A percentile compares a stretch with the other conserved stretches of the same genome.
Conservation (phyloP, 2,888 invertebrate genomes). For the Pristionchus mayeri region DNA sequence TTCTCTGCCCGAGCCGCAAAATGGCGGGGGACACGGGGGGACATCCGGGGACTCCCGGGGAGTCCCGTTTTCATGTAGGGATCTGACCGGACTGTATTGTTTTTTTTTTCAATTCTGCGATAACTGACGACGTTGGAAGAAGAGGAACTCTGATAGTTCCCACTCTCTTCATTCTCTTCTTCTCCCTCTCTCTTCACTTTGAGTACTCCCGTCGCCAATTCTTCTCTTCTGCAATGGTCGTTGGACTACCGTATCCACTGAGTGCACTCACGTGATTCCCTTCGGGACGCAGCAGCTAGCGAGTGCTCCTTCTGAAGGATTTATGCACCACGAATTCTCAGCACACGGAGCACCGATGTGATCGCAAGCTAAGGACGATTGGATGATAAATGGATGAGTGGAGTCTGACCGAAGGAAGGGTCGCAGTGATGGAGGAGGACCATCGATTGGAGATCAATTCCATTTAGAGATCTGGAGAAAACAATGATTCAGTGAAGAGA, state of each 20-base stretch:
- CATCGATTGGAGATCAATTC: not conserved
- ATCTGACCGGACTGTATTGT: too few relatives aligned
- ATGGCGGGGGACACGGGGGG: too few relatives aligned
- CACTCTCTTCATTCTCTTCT: not conserved
- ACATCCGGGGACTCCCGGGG: too few relatives aligned
- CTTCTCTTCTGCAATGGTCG: not conserved
- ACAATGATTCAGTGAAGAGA: too few relatives aligned
- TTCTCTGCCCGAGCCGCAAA: too few relatives aligned
- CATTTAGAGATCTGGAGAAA: not conserved
- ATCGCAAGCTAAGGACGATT: conserved; percentile 26
- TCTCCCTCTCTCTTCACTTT: not conserved
- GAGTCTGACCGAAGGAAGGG: not conserved
- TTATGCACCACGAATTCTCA: not conserved
- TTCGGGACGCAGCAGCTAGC: conserved; percentile 33
- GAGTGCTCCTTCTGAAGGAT: not conserved
- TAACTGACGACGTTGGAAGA: not conserved
- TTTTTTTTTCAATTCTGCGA: too few relatives aligned
- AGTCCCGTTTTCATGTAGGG: too few relatives aligned
- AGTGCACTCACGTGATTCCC: not conserved
- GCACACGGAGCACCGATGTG: not conserved
- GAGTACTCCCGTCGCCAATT: not conserved
- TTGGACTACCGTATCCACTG: not conserved
- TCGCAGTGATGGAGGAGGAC: not conserved
- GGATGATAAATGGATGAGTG: too few relatives aligned
- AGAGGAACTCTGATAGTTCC: not conserved